Percentiles rank a stretch among this genome's conserved stretches.
phyloP scores from a whole-genome alignment of 2,888 invertebrate species.

The Drosophila kanekoi region DNA sequence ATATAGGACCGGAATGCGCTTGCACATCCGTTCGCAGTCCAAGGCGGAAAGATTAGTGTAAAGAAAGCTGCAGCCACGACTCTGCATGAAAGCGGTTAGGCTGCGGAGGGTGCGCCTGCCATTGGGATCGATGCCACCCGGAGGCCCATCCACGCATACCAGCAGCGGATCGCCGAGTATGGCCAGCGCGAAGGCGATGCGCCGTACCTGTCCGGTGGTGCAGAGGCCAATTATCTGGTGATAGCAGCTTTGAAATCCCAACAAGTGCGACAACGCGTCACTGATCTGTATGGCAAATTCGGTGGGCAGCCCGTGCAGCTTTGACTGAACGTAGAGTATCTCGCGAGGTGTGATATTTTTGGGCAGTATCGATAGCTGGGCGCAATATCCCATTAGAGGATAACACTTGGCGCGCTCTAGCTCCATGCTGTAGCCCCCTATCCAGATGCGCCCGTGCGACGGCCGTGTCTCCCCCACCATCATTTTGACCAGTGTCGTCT shows the following conservation, averaged over 20 bases:
- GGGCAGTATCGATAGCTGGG: slow-evolving; percentile 41
- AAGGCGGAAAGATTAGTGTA: slow-evolving; percentile 86
- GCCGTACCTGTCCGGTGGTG: slow-evolving; percentile 55
- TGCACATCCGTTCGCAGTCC: slow-evolving; percentile 58
- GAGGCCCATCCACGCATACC: slow-evolving; percentile 59
- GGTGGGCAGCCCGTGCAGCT: slow-evolving; percentile 48
- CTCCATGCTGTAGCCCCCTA: slow-evolving; percentile 38
- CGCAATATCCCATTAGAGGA: slow-evolving; percentile 59
- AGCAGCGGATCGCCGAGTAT: slow-evolving; percentile 57
- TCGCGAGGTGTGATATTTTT: slow-evolving; percentile 52
- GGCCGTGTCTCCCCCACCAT: slow-evolving; percentile 38
- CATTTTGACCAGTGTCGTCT: slow-evolving; percentile 49
- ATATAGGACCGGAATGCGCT: slow-evolving; percentile 37
- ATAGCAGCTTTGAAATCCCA: slow-evolving; percentile 56
- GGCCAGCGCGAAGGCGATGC: slow-evolving; percentile 58
- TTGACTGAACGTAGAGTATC: slow-evolving; percentile 45
- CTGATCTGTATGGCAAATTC: slow-evolving; percentile 7
- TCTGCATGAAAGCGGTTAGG: slow-evolving; percentile 83
- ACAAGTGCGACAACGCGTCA: slow-evolving; percentile 48
- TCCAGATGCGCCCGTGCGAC: slow-evolving; percentile 52
- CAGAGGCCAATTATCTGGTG: slow-evolving; percentile 29
- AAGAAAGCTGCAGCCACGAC: slow-evolving; percentile 55
- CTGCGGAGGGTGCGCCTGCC: slow-evolving; percentile 50
- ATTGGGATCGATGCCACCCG: slow-evolving; percentile 56
- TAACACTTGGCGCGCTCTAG: slow-evolving; percentile 29